Evolutionary conservation across 2,797 vertebrate genomes (phyloP), one percentile per base, ranked within the genome.

Genomic region (Gymnopithys bicolor): DNA sequence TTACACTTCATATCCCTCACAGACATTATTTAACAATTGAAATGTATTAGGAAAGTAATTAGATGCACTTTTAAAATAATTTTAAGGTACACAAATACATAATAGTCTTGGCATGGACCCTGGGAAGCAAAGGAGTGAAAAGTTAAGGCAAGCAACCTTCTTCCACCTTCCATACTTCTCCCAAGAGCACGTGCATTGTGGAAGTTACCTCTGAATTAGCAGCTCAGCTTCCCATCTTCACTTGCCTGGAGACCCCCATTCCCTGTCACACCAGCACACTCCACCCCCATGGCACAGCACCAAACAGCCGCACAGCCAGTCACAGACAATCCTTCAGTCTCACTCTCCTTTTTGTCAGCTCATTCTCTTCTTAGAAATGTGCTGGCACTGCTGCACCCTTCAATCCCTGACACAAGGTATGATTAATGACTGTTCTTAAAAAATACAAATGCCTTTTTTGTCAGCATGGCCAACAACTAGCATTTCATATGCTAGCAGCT

Each of bases 381-480:
- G 43, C 80, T 84, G 83, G 79, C 73, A 33, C 39, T 52, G 77
- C 73, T 66, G 46, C 45, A 32, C 43, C 81, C 76, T 62, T 78
- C 51, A 30, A 39, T 66, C 39, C 21, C 55, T 89, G 85, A 58
- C 79, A 55, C 0, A 0, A 86, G 51, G 32, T 45, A 37, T 90
- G 95, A 96, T 96, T 90, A 94, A 96, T 93, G 89, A 24, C 33
- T 53, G 53, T 81, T 95, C 91, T 96, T 94, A 73, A 94, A 94
- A 94, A 90, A 73, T 84, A 91, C 93, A 93, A 94, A 94, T 95
- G 86, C 87, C 55, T 16, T 86, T 94, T 89, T 83, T 90, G 79
- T 81, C 80, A 91, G 76, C 58, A 28, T 69, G 83, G 74, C 83
- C 58, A 94, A 81, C 69, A 84, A 88, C 76, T 45, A 66, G 77